Evolutionary conservation across 2,113 vertebrate genomes (phyloP).

Genomic region (Leptobrachium leishanense): DNA sequence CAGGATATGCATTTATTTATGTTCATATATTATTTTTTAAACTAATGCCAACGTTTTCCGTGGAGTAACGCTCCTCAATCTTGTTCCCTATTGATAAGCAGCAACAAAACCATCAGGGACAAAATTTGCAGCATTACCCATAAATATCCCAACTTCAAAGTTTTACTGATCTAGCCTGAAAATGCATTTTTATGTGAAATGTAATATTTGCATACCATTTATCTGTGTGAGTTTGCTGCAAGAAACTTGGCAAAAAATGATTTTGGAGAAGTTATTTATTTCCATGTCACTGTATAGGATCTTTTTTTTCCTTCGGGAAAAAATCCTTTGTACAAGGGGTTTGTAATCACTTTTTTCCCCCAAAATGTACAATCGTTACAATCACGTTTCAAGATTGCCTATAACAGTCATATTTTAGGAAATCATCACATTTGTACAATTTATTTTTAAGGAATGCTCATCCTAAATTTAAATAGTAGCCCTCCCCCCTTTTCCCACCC

Average conservation of each 20-base stretch:
- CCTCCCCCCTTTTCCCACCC: too few species aligned
- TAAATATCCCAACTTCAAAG: conserved; percentile 45
- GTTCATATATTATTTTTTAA: conserved; percentile 7
- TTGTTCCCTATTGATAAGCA: conserved; percentile 40
- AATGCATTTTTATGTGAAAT: conserved; percentile 18
- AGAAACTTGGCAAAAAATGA: not conserved
- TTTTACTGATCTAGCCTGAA: conserved; percentile 17
- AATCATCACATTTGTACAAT: too few species aligned
- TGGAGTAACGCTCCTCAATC: not conserved
- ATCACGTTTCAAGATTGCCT: too few species aligned
- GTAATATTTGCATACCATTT: conserved; percentile 15
- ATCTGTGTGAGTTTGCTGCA: not conserved
- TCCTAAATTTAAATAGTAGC: too few species aligned
- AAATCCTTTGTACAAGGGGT: too few species aligned
- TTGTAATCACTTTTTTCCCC: not conserved
- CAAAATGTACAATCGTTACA: not conserved
- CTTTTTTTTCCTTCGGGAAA: too few species aligned
- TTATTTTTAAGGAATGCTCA: too few species aligned
- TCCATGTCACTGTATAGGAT: too few species aligned
- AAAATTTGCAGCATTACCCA: conserved; percentile 15
- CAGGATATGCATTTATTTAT: conserved; percentile 26
- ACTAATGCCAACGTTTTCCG: not conserved
- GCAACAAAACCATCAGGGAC: conserved; percentile 31
- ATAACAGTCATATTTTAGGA: too few species aligned
- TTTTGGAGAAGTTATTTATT: not conserved